A percentile compares a stretch with the other conserved stretches of the same genome.
Conservation (phyloP, 2,888 invertebrate genomes). For the Antitype chi region DNA sequence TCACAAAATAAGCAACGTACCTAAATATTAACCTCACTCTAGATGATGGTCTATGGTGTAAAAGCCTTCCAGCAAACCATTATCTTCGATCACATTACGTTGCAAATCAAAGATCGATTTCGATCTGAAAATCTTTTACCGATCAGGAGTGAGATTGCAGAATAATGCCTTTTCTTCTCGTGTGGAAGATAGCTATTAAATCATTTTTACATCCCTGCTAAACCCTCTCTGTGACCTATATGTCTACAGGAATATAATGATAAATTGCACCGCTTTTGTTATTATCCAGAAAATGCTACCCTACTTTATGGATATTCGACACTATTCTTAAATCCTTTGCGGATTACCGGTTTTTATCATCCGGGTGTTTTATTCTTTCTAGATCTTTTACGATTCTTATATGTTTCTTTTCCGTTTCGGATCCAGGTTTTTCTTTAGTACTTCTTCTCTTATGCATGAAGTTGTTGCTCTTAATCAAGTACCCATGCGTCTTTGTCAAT, state of each 20-base stretch:
- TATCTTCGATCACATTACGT: constrained; percentile 6
- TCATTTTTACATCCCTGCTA: constrained; percentile 67
- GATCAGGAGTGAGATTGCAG: constrained; percentile 59
- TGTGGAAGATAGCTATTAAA: constrained; percentile 59
- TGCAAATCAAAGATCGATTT: constrained; percentile 24
- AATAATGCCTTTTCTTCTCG: constrained; percentile 59
- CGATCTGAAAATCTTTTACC: constrained; percentile 50
- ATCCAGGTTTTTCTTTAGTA: not conserved
- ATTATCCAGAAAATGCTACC: constrained; percentile 50
- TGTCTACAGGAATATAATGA: constrained; percentile 65
- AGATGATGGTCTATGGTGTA: not conserved
- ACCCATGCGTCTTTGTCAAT: too few species aligned
- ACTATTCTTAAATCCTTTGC: constrained; percentile 50
- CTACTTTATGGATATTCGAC: constrained; percentile 55
- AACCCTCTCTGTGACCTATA: constrained; percentile 60
- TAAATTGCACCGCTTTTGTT: constrained; percentile 62
- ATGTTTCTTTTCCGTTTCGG: not conserved
- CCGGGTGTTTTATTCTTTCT: not conserved
- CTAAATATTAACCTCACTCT: not conserved
- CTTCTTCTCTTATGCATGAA: too few species aligned
- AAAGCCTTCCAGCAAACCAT: constrained; percentile 17
- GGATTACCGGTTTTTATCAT: constrained; percentile 43
- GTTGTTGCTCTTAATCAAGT: too few species aligned
- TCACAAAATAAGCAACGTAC: not conserved
- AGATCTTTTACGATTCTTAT: not conserved